Percentiles rank a stretch among this genome's conserved stretches.
Evolutionary conservation across 2,888 invertebrate species (phyloP).

Genomic region (Athetis lepigone): DNA sequence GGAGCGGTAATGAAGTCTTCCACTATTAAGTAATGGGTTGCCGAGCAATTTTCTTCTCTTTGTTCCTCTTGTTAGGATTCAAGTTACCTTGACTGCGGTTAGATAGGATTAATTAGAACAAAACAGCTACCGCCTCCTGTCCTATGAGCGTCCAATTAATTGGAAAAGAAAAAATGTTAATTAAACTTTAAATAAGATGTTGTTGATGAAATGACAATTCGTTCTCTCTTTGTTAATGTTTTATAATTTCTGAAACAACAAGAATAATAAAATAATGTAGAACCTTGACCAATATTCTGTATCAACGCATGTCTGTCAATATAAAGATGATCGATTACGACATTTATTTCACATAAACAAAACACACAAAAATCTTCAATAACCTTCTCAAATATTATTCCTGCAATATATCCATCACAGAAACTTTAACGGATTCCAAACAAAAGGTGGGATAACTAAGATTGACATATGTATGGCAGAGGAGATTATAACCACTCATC

Average conservation of each 20-base stretch:
- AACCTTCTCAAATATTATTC: conserved; percentile 6
- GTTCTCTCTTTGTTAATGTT: conserved; percentile 1
- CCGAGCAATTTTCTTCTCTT: conserved; percentile 64
- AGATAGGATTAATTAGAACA: conserved; percentile 63
- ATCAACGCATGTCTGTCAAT: conserved; percentile 9
- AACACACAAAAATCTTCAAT: conserved; percentile 5
- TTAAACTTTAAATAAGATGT: conserved; percentile 30
- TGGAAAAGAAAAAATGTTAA: conserved; percentile 48
- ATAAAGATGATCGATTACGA: conserved; percentile 25
- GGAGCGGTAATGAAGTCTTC: conserved; percentile 70
- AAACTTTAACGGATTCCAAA: conserved; percentile 6
- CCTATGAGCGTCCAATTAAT: conserved; percentile 53
- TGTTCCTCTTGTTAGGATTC: conserved; percentile 38
- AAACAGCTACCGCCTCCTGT: conserved; percentile 56
- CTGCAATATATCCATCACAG: conserved; percentile 13
- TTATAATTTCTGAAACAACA: neutral
- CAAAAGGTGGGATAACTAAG: conserved; percentile 22
- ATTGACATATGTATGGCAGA: conserved; percentile 16
- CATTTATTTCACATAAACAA: conserved; percentile 8
- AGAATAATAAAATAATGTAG: neutral
- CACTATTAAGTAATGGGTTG: conserved; percentile 55
- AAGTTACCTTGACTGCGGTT: conserved; percentile 51
- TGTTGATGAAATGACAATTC: conserved; percentile 9
- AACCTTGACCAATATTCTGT: conserved; percentile 14
- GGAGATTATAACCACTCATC: conserved; percentile 36